Base-by-base conservation (phyloP, 1,140 invertebrate species). In the Leptinotarsa defecta region DNA sequence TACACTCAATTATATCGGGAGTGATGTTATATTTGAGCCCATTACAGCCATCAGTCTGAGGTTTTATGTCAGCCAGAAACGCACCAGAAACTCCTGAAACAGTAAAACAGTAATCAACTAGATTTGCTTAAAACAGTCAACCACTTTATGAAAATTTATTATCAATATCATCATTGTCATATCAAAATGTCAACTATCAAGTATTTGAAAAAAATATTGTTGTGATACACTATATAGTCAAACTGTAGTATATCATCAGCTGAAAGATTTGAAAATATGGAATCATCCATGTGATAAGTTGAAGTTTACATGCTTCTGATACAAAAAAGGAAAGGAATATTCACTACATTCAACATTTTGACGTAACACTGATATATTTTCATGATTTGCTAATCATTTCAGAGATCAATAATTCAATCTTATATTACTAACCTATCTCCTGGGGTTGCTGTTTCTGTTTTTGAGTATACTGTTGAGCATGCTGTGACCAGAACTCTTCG, bases 11-110 rank as follows among this genome's bases (percentile, higher is more conserved):
- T 63, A 99, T 94, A 86, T 99, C 98, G 68, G 94, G 90, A 13
- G 97, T 99, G 70, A 99, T 90, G 88, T 99, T 99, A 86, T 99
- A 99, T 86, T 96, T 96, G 17, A 99, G 90, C 82, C 96, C 96
- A 88, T 99, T 99, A 82, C 94, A 96, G 57, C 97, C 98, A 87
- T 99, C 98, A 24, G 96, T 96, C 88, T 98, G 94, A 17, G 97
- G 96, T 87, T 98, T 97, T 61, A 99, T 97, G 82, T 98, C 96
- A 75, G 96, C 94, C 81, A 96, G 84, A 86, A 96, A 96, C 24
- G 94, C 94, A 67, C 93, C 93, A n/a, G 94, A 95, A 13, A 96
- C 93, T 85, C 90, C 92, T 93, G 75, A 73, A 83, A 84, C 78
- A 75, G 81, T 72, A 73, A 79, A 17, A 73, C 79, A 64, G 11